These are phyloP conservation scores for Torymus tubicola DNA, from an alignment of 2,888 invertebrate genomes.

Conservation along the genomic window DNA sequence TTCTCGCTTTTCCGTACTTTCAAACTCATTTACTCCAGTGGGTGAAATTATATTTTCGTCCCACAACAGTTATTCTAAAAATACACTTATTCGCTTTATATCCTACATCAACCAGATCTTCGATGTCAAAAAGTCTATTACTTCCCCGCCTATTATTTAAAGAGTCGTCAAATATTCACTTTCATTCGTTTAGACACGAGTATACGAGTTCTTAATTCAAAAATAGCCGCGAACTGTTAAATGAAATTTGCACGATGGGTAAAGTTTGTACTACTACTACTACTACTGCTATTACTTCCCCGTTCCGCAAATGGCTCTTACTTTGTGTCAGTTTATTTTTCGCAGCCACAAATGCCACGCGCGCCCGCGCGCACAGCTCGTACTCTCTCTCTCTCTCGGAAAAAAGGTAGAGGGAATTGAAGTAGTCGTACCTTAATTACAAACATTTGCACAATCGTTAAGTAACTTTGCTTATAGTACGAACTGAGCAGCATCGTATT, in stretches of 20 bases:
- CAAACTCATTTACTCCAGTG: too few relatives aligned
- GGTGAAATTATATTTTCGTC: too few relatives aligned
- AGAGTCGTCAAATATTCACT: not conserved
- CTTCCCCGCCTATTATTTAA: not conserved
- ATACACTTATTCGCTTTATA: too few relatives aligned
- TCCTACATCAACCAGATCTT: too few relatives aligned
- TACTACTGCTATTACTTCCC: not conserved
- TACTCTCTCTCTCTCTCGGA: too few relatives aligned
- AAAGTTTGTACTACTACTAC: conserved; percentile 1
- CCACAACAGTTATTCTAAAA: too few relatives aligned
- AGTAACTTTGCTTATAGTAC: not conserved
- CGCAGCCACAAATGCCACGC: not conserved
- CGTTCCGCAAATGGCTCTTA: conserved; percentile 6
- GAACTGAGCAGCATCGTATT: not conserved
- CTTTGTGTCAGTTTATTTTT: conserved; percentile 11
- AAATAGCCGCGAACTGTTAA: conserved; percentile 21
- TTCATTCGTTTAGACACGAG: too few relatives aligned
- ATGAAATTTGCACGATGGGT: conserved; percentile 27
- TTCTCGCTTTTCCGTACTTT: too few relatives aligned
- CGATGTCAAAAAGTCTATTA: too few relatives aligned
- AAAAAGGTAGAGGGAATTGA: conserved; percentile 7
- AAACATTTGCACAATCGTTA: conserved; percentile 5
- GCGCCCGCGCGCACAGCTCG: too few relatives aligned
- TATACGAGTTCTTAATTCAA: conserved; percentile 8
- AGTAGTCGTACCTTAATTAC: not conserved